These are phyloP conservation scores for Rutpela maculata DNA, from an alignment of 2,888 invertebrate genomes.

Conservation along the genomic window DNA sequence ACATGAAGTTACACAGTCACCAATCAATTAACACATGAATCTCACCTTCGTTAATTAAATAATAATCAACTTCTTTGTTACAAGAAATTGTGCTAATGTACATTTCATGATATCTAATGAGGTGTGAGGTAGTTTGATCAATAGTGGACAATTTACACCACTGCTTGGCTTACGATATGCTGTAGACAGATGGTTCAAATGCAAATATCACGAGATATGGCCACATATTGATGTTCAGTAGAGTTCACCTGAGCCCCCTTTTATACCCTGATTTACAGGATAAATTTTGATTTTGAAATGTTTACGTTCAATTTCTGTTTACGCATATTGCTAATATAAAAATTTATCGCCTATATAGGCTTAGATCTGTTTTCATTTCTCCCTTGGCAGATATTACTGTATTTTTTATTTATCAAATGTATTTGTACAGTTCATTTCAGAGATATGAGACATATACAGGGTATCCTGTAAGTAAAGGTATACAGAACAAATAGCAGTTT, in stretches of 20 bases:
- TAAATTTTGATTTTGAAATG: not conserved
- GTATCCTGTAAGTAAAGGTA: too few relatives aligned
- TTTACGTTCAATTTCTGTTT: not conserved
- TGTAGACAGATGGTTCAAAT: slow-evolving; percentile 26
- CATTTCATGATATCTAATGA: not conserved
- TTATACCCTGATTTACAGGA: slow-evolving; percentile 25
- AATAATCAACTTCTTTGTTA: too few relatives aligned
- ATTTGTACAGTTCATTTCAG: too few relatives aligned
- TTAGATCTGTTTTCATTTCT: not conserved
- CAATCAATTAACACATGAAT: too few relatives aligned
- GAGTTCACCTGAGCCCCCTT: slow-evolving; percentile 31
- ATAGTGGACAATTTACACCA: not conserved
- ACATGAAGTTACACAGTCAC: too few relatives aligned
- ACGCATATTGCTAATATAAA: not conserved
- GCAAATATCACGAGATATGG: slow-evolving; percentile 34
- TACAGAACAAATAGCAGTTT: too few relatives aligned
- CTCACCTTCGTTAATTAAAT: too few relatives aligned
- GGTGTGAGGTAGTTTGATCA: not conserved
- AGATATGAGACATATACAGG: too few relatives aligned
- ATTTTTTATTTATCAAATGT: not conserved
- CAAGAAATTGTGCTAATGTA: not conserved
- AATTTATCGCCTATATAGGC: not conserved
- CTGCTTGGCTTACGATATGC: not conserved
- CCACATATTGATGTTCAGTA: slow-evolving; percentile 31
- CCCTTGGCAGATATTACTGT: not conserved